Evolutionary conservation across 2,888 invertebrate species (phyloP).

Genomic region (Polyploca ridens): DNA sequence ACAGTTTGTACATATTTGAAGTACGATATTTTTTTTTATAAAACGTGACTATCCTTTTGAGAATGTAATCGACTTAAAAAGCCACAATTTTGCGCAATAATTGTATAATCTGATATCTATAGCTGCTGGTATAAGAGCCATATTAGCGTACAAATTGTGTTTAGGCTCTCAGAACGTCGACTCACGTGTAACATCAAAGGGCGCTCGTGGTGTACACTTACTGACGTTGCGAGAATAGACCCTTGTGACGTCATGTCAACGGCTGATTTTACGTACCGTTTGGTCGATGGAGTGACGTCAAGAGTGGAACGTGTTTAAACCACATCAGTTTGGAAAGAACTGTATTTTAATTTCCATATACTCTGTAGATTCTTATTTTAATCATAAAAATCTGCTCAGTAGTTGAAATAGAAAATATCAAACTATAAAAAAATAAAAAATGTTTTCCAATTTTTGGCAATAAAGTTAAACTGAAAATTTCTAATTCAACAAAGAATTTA

Average conservation of each 20-base stretch:
- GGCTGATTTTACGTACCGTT: conserved; percentile 13
- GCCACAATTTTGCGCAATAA: too few relatives aligned
- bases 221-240: not conserved
- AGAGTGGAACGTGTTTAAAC: not conserved
- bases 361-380: too few relatives aligned
- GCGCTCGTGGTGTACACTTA: not conserved
- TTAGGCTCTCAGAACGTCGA: conserved; percentile 4
- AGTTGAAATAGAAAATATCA: too few relatives aligned
- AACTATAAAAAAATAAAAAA: too few relatives aligned
- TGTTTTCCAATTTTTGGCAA: too few relatives aligned
- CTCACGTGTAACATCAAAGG: conserved; percentile 7
- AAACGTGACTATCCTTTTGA: not conserved
- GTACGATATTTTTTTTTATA: not conserved
- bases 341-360: not conserved
- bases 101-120: too few relatives aligned
- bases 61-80: not conserved
- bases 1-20: conserved; percentile 44
- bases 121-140: not conserved
- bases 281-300: not conserved
- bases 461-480: too few relatives aligned
- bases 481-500: too few relatives aligned
- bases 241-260: conserved; percentile 15
- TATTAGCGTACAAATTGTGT: conserved; percentile 13
- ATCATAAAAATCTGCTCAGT: too few relatives aligned
- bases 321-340: not conserved